Percentiles rank a stretch among this genome's conserved stretches.
Conservation (phyloP, 1,140 invertebrate genomes). For the Scaptomyza montana region DNA sequence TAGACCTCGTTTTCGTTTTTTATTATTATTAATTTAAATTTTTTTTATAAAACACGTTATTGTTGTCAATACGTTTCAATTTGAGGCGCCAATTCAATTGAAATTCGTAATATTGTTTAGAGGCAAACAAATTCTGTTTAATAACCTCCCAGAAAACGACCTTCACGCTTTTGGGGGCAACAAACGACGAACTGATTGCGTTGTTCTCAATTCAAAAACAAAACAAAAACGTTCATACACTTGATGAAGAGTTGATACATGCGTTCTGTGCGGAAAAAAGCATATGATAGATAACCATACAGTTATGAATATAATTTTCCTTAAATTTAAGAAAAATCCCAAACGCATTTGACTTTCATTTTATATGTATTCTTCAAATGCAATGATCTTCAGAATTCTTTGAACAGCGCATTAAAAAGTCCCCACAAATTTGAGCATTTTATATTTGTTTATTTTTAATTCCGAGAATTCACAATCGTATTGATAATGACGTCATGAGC, state of each 20-base stretch:
- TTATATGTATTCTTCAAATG: not conserved
- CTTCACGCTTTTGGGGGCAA: constrained; percentile 49
- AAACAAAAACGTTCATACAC: constrained; percentile 4
- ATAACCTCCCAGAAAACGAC: constrained; percentile 52
- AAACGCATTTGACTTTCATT: too few species aligned
- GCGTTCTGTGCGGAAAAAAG: not conserved
- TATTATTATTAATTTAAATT: too few species aligned
- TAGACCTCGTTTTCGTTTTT: constrained; percentile 44
- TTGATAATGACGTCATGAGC: constrained; percentile 44
- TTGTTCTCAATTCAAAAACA: constrained; percentile 24
- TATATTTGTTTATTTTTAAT: constrained; percentile 19
- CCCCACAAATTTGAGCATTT: constrained; percentile 2
- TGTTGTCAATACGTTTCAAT: constrained; percentile 62
- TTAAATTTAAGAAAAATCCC: not conserved
- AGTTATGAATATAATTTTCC: too few species aligned
- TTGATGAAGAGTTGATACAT: not conserved
- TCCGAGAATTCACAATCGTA: constrained; percentile 25
- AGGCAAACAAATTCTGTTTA: constrained; percentile 32
- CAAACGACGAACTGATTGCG: constrained; percentile 30
- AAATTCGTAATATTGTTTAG: constrained; percentile 44
- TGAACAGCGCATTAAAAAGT: constrained; percentile 6
- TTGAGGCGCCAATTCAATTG: constrained; percentile 57
- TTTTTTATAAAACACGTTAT: constrained; percentile 32
- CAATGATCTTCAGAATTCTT: constrained; percentile 2
- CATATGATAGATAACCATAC: not conserved